Evolutionary conservation across 2,888 invertebrate genomes (phyloP).

Genomic region (Stomorhina lunata): DNA sequence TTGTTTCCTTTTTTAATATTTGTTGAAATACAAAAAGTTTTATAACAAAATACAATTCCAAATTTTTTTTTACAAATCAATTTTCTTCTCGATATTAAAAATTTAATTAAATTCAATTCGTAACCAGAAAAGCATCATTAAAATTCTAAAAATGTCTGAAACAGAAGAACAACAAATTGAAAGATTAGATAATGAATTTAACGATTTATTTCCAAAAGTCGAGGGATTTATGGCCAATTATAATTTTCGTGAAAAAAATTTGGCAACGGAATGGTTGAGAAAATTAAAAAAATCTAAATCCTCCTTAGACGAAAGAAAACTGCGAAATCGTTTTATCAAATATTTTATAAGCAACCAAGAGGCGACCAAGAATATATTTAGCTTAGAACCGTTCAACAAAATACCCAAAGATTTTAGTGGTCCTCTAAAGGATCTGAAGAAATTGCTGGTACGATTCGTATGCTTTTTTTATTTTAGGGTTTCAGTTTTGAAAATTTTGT

Average conservation of each 20-base stretch:
- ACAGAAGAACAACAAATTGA: constrained; percentile 38
- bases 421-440: constrained; percentile 33
- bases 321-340: constrained; percentile 66
- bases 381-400: constrained; percentile 62
- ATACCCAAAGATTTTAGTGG: constrained; percentile 57
- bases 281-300: constrained; percentile 64
- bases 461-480: background rate
- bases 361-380: constrained; percentile 42
- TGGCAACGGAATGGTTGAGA: constrained; percentile 67
- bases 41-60: background rate
- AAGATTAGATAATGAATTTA: constrained; percentile 62
- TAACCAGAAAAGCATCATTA: background rate
- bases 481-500: background rate
- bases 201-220: constrained; percentile 25
- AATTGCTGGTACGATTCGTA: constrained; percentile 61
- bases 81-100: background rate
- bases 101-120: background rate
- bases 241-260: constrained; percentile 66
- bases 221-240: constrained; percentile 46
- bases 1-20: no score
- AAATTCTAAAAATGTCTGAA: constrained; percentile 46
- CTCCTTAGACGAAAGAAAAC: constrained; percentile 59
- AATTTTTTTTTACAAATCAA: background rate
- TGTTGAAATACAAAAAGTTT: no score
- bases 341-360: constrained; percentile 61